phyloP scores from a whole-genome alignment of 2,888 invertebrate species.

The Lamellibrachia columna region DNA sequence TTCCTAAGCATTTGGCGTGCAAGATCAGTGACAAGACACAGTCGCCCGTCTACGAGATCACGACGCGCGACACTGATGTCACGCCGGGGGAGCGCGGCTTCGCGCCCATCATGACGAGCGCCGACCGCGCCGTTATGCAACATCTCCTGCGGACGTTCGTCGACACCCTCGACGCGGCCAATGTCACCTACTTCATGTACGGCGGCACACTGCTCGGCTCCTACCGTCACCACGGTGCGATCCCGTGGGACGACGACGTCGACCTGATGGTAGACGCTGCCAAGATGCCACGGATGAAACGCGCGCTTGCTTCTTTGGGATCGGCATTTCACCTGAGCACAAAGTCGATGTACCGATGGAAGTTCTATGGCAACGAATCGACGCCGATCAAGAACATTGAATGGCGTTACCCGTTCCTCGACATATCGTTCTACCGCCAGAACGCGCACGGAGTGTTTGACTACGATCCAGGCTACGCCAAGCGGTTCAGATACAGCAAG shows the following conservation, averaged over 20 bases:
- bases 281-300: neutral
- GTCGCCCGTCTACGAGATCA: too few species aligned
- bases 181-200: neutral
- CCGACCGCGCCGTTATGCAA: neutral
- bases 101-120: neutral
- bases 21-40: too few species aligned
- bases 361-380: neutral
- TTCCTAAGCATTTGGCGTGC: too few species aligned
- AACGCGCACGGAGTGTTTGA: neutral
- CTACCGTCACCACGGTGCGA: neutral
- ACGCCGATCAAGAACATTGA: neutral
- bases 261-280: neutral
- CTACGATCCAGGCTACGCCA: neutral
- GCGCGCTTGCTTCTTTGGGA: neutral
- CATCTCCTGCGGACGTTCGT: neutral
- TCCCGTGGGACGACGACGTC: neutral
- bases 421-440: neutral
- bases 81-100: neutral
- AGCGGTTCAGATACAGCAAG: neutral
- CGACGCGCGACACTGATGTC: too few species aligned
- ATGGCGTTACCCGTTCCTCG: conserved; percentile 6
- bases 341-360: neutral
- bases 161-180: neutral
- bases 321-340: neutral
- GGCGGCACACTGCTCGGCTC: neutral